A percentile compares a stretch with the other conserved stretches of the same genome.
phyloP scores from a whole-genome alignment of 2,888 invertebrate genomes.

The Troglohyphantes excavatus region DNA sequence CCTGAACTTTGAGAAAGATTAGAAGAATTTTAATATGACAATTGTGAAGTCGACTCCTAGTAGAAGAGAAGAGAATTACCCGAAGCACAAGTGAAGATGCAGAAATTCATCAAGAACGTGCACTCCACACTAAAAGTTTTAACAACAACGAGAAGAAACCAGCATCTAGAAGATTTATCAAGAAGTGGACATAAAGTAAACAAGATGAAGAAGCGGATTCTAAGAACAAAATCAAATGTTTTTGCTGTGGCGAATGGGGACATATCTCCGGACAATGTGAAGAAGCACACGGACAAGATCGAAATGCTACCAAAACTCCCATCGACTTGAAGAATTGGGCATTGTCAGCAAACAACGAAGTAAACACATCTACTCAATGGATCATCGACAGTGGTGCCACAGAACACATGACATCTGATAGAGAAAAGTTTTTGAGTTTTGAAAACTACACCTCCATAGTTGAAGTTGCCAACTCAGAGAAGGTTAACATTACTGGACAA shows the following conservation, averaged over 20 bases:
- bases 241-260: slow-evolving; percentile 33
- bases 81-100: too few species aligned
- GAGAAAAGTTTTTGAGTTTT: background rate
- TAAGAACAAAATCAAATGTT: slow-evolving; percentile 13
- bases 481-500: slow-evolving; percentile 10
- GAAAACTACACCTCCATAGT: background rate
- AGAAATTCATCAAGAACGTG: background rate
- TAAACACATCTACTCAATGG: background rate
- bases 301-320: slow-evolving; percentile 11
- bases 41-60: background rate
- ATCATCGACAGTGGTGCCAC: slow-evolving; percentile 49
- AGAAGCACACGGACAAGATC: background rate
- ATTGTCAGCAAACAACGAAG: background rate
- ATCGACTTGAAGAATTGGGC: slow-evolving; percentile 36
- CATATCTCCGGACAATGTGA: slow-evolving; percentile 34
- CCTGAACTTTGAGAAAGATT: slow-evolving; percentile 19
- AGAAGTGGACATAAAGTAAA: background rate
- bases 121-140: background rate
- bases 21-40: background rate
- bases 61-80: background rate
- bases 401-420: slow-evolving; percentile 51
- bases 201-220: background rate
- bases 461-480: slow-evolving; percentile 49
- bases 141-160: background rate
- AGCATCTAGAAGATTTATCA: background rate